Evolutionary conservation across 2,888 invertebrate genomes (phyloP), one percentile per base, ranked within the genome.

Genomic region (Andrena chrysosceles): DNA sequence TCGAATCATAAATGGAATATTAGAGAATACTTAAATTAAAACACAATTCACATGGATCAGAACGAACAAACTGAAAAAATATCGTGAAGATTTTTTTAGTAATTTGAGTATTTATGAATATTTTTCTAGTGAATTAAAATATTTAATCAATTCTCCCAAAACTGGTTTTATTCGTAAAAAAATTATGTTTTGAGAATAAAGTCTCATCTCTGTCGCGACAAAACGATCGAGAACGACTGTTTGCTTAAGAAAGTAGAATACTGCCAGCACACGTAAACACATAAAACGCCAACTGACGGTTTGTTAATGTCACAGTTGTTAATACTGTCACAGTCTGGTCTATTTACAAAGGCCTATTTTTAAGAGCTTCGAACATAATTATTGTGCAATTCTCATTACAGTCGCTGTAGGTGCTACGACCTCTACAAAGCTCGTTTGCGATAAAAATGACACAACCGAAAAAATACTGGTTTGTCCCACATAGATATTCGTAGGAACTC

Each of bases 231-330:
- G 5, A 31, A 31, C 8, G 16, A 59, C 26, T 49, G 48, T 66
- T 73, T 66, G 13, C n/a, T 33, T n/a, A 23, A n/a, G 67, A 35
- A 23, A 70, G 26, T 31, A 48, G 52, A 63, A 63, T 23, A 49
- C 20, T 2, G 54, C 20, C 13, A n/a, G 2, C 26, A 29, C 49
- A 68, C 59, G 66, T 77, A 77, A 70, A 54, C 77, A 49, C 16
- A 66, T 71, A 48, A 74, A 70, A 42, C 49, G 35, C 20, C 54
- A 66, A 69, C 67, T 56, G 74, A 7, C 26, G 71, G 68, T 52
- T 77, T 68, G 74, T 77, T 81, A 74, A 68, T 68, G 59, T 68
- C 59, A 59, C 74, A 68, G 54, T 83, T 75, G 73, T 74, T 71
- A 67, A 49, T 33, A n/a, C 49, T 56, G 8, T 13, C 23, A 48